Conservation (phyloP, 2,888 invertebrate species). For the Timema cristinae region DNA sequence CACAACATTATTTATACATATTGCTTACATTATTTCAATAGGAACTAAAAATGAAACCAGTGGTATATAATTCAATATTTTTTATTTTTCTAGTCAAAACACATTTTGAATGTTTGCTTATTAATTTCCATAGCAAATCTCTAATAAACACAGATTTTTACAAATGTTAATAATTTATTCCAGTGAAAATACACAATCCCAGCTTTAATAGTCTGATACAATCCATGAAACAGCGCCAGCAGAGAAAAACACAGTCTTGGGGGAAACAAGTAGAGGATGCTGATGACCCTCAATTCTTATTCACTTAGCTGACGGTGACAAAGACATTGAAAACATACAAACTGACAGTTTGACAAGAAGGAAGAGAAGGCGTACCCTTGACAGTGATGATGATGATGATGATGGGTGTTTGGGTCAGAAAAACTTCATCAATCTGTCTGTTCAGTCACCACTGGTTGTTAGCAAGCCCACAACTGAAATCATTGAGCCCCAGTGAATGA, state of each 20-base stretch:
- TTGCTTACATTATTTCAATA: no score
- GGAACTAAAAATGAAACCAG: no score
- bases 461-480: not conserved
- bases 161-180: constrained; percentile 27
- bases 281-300: not conserved
- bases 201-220: constrained; percentile 43
- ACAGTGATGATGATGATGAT: constrained; percentile 1
- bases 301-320: not conserved
- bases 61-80: no score
- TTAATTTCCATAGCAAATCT: not conserved
- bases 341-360: no score
- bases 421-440: no score
- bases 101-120: no score
- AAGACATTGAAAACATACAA: not conserved
- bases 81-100: no score
- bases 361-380: no score
- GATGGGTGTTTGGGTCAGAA: not conserved
- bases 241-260: not conserved
- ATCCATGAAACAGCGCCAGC: constrained; percentile 39
- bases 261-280: constrained; percentile 14
- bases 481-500: not conserved
- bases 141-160: constrained; percentile 14
- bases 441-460: no score
- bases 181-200: constrained; percentile 42
- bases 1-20: no score